Base-by-base conservation (phyloP, 2,797 vertebrate species). In the Chelon labrosus region DNA sequence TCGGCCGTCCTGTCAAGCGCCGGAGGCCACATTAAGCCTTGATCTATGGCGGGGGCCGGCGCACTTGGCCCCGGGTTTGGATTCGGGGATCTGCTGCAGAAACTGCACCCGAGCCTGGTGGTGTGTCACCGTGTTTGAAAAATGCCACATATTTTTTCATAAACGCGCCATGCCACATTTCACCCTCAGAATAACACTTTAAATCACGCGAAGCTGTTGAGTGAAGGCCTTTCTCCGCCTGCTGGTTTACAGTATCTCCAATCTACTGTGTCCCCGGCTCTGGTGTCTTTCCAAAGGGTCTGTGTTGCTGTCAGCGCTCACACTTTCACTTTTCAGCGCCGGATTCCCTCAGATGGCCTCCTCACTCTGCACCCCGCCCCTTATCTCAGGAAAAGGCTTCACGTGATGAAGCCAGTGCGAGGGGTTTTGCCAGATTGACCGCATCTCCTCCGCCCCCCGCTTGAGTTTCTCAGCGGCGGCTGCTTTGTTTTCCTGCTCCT, bases 21-120 rank as follows among this genome's bases (percentile, higher is more conserved):
- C 57, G 56, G 65, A 0, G 88, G 90, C 87, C 84, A 80, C 83
- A 65, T 91, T 89, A 91, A 92, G 90, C 85, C 81, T 80, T 93
- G 90, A 92, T 93, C 78, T 92, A 89, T 85, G 86, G 87, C 84
- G 86, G 87, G 77, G 72, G 42, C 2, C 70, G 39, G 82, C 54
- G 55, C 37, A 19, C 73, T 83, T 38, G 65, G 75, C 73, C 80
- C 62, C 64, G 78, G 65, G 76, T 77, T 74, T 77, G 74, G 58
- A 74, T 6, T 0, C 3, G 38, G 10, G 54, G 13, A 55, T 65
- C 68, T 42, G 19, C 65, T 37, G 81, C 19, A 41, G 20, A 12
- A 10, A 19, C 64, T 17, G 42, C 27, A 10, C n/a, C 60, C 0
- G 6, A 56, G 37, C 65, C 68, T 63, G 5, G 0, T 22, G 17